Evolutionary conservation across 2,113 vertebrate genomes (phyloP).

Genomic region (Struthidea cinerea): DNA sequence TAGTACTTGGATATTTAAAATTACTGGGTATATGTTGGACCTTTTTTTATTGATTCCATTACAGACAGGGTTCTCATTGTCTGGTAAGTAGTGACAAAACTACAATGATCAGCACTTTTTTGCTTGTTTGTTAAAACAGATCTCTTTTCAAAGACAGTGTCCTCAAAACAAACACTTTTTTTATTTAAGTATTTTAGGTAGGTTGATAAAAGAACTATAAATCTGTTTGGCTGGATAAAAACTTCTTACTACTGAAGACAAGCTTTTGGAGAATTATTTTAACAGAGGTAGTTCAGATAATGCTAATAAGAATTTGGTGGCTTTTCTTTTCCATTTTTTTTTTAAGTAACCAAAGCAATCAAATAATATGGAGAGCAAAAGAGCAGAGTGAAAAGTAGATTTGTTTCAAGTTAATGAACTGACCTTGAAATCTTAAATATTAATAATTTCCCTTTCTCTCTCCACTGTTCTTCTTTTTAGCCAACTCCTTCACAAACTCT

Average conservation of each 20-base stretch:
- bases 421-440: background rate
- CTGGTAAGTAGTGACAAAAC: background rate
- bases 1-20: background rate
- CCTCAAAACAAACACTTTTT: background rate
- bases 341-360: background rate
- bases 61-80: background rate
- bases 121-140: background rate
- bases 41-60: background rate
- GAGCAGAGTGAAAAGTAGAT: background rate
- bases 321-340: background rate
- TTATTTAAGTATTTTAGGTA: background rate
- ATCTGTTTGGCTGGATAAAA: background rate
- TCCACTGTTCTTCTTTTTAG: background rate
- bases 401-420: background rate
- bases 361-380: background rate
- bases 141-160: background rate
- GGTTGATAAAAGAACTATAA: background rate
- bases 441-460: background rate
- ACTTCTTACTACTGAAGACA: background rate
- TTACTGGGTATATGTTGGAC: background rate
- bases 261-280: background rate
- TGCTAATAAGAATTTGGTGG: background rate
- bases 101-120: background rate
- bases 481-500: background rate
- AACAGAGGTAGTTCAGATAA: background rate